Base-by-base conservation (phyloP, 1,140 invertebrate species). In the Argopecten irradians region DNA sequence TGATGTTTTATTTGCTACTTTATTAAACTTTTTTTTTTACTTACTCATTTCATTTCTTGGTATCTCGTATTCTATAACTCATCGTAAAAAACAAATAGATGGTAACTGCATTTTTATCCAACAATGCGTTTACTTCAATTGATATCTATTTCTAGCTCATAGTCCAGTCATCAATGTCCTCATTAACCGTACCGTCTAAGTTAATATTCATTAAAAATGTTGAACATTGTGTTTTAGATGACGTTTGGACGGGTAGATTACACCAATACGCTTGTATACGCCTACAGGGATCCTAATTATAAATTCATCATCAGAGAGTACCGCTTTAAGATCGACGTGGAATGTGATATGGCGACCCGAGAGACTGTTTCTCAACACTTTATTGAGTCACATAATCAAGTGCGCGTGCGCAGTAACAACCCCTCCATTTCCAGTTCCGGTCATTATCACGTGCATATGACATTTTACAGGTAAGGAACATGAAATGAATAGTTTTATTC, bases 371-470 rank as follows among this genome's bases (percentile, higher is more conserved):
- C 28, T 84, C 46, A 32, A 11, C 28, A 84, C 34, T 84, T 46
- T 22, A 84, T 28, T 32, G 28, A 87, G 16, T 32, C 71, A 2
- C 41, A 87, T 19, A 39, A 87, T 46, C 41, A 87, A 14, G 43
- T 33, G 33, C 22, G 34, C 55, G 82, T 19, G 36, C 22, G 46
- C 34, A 39, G 71, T 71, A 36, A n/a, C 8, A 55, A 33, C 5
- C 41, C 33, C 5, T 28, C 16, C 0, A 55, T 87, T 33, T 34
- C 55, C 28, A 34, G 46, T 34, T 36, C 84, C 28, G 39, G 84
- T 35, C 86, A 90, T 14, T 90, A 87, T 35, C 11, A 34, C 2
- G 46, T 90, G n/a, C 87, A 87, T 55, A 85, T 89, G 16, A 34
- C 86, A n/a, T 89, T 84, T 19, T 46, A 46, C 43, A 46, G 43